phyloP scores from a whole-genome alignment of 2,888 invertebrate genomes.

The Lymantria monacha region DNA sequence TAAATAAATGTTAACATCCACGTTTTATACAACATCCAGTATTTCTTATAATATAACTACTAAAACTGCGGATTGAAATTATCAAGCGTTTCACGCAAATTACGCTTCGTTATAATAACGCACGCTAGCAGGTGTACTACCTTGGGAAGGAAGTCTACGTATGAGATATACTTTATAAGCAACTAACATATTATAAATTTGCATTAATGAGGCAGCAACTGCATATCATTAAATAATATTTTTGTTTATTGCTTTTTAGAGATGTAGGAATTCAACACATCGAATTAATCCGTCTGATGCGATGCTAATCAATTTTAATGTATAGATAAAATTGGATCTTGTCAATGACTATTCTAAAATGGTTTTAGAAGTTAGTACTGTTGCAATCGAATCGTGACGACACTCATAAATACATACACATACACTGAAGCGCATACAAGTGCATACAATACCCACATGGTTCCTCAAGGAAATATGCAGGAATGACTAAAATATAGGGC shows the following conservation, averaged over 20 bases:
- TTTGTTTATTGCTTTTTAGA: constrained; percentile 16
- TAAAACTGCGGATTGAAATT: constrained; percentile 34
- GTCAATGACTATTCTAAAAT: background rate
- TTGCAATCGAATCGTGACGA: background rate
- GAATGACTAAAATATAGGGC: no score
- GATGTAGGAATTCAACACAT: constrained; percentile 7
- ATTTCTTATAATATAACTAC: constrained; percentile 41
- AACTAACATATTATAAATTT: constrained; percentile 10
- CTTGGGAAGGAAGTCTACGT: constrained; percentile 2
- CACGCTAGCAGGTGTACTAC: constrained; percentile 13
- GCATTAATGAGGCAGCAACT: constrained; percentile 20
- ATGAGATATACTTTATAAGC: constrained; percentile 3
- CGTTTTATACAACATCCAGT: constrained; percentile 51
- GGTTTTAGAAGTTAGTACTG: background rate
- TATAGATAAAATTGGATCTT: background rate
- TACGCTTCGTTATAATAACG: constrained; percentile 21
- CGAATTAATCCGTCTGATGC: background rate
- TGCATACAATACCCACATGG: no score
- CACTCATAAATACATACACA: no score
- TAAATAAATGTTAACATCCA: constrained; percentile 63
- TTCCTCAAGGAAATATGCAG: no score
- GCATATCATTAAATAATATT: constrained; percentile 17
- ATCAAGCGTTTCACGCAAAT: constrained; percentile 30
- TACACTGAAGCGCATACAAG: no score
- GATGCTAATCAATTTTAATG: background rate